These are phyloP conservation scores for Clamator glandarius DNA, from an alignment of 2,797 vertebrate genomes.

Conservation along the genomic window DNA sequence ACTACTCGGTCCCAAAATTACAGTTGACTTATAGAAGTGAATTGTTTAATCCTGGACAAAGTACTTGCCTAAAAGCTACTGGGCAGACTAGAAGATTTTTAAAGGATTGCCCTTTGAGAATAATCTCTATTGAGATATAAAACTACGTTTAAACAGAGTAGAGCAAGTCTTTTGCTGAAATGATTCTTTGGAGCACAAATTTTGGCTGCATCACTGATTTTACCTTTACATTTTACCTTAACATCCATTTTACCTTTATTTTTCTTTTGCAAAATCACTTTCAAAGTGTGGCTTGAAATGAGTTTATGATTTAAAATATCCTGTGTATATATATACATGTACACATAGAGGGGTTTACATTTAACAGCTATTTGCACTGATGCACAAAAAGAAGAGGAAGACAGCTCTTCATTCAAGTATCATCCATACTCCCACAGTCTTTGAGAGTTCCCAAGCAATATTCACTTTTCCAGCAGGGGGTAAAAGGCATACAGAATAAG, in stretches of 20 bases:
- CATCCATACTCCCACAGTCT: neutral
- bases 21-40: neutral
- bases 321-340: accelerated
- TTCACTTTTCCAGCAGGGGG: neutral
- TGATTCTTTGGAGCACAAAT: neutral
- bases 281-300: neutral
- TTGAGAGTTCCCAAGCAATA: neutral
- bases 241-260: neutral
- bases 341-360: neutral
- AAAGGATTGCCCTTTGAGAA: neutral
- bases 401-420: neutral
- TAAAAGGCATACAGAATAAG: neutral
- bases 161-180: neutral
- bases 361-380: neutral
- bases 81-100: neutral
- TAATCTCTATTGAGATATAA: neutral
- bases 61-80: neutral
- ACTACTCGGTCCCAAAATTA: neutral
- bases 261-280: neutral
- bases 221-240: no score
- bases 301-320: neutral
- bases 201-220: neutral
- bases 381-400: neutral
- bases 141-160: neutral
- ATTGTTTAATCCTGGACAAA: neutral